These are phyloP conservation scores for Drosophila barbarae DNA, from an alignment of 2,888 invertebrate species.

Conservation along the genomic window DNA sequence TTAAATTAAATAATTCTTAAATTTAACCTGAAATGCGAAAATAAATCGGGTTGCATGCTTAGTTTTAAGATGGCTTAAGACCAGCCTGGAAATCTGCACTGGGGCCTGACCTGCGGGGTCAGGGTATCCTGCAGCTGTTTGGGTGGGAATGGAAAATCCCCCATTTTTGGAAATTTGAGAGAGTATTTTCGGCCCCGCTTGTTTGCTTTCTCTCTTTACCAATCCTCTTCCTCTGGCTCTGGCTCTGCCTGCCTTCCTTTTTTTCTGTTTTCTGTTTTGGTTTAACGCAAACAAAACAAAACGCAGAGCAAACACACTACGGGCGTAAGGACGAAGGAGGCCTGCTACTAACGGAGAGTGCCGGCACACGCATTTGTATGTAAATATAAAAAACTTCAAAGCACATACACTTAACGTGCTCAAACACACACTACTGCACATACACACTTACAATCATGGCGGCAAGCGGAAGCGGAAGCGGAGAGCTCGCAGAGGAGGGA, in stretches of 20 bases:
- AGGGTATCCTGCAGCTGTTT: not conserved
- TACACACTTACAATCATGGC: not conserved
- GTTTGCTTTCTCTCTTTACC: conserved; percentile 6
- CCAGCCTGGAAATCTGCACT: not conserved
- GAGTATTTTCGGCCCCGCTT: conserved; percentile 7
- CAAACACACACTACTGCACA: conserved; percentile 43
- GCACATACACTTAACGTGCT: conserved; percentile 66
- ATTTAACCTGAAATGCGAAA: not conserved
- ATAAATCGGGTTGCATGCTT: not conserved
- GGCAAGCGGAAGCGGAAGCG: conserved; percentile 12
- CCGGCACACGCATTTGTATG: conserved; percentile 57
- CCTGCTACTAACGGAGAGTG: not conserved
- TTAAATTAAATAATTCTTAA: not conserved
- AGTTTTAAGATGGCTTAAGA: not conserved
- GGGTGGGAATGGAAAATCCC: not conserved
- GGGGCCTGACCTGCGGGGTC: not conserved
- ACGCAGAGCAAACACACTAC: conserved; percentile 62
- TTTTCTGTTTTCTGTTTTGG: conserved; percentile 34
- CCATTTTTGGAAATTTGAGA: not conserved
- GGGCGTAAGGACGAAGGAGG: conserved; percentile 13
- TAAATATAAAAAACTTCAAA: conserved; percentile 69
- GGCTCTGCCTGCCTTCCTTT: not conserved
- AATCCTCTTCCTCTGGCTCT: not conserved
- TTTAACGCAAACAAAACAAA: conserved; percentile 65
- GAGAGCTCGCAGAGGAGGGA: not conserved